Evolutionary conservation across 2,797 vertebrate genomes (phyloP).

Genomic region (Micrastur ruficollis): DNA sequence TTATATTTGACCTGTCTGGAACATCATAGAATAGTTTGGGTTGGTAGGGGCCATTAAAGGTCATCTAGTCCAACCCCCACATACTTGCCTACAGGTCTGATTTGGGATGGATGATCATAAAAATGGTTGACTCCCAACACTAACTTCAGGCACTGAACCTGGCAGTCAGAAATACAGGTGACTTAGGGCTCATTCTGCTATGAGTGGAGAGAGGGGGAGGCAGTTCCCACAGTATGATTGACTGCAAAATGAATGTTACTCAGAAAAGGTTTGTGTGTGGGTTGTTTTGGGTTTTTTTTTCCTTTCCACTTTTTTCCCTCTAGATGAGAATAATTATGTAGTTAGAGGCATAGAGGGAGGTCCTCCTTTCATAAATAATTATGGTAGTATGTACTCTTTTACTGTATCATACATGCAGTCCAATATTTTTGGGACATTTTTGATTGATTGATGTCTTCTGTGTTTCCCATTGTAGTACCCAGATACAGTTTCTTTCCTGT

Average conservation of each 20-base stretch:
- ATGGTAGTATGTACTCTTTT: not conserved
- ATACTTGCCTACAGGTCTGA: not conserved
- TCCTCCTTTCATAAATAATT: not conserved
- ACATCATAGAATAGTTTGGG: not conserved
- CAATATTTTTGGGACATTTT: not conserved
- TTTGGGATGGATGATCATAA: not conserved
- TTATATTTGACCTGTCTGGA: not conserved
- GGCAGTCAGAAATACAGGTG: not conserved
- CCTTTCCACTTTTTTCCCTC: not conserved
- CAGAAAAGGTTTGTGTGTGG: not conserved
- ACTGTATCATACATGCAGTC: not conserved
- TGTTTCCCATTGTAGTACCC: not conserved
- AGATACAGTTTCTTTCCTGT: not conserved
- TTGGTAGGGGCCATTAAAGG: not conserved
- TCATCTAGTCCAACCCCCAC: not conserved
- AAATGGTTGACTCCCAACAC: not conserved
- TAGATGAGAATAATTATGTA: not conserved
- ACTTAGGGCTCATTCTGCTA: not conserved
- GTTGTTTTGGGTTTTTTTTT: not conserved
- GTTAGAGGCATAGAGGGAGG: not conserved
- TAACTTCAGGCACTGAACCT: not conserved
- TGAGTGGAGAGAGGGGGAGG: not conserved
- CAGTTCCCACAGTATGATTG: not conserved
- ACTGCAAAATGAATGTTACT: not conserved
- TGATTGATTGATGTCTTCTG: not conserved